A percentile compares a stretch with the other conserved stretches of the same genome.
Evolutionary conservation across 1,140 invertebrate genomes (phyloP).

Genomic region (Drosophila miranda): DNA sequence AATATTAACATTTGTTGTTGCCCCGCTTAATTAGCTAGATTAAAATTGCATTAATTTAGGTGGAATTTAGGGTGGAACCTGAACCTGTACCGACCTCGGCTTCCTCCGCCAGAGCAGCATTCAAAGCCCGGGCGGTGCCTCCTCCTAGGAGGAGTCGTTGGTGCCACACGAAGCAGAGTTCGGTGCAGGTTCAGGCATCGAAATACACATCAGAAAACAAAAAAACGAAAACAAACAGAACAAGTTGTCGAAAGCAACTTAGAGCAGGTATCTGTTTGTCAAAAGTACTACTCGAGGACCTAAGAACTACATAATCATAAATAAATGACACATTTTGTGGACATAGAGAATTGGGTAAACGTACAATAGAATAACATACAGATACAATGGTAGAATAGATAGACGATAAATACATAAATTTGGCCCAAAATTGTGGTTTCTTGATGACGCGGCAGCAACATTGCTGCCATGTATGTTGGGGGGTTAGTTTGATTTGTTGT

Average conservation of each 20-base stretch:
- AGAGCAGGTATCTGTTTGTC: constrained; percentile 10
- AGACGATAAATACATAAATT: constrained; percentile 72
- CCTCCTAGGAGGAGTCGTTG: too few relatives aligned
- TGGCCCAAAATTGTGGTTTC: constrained; percentile 35
- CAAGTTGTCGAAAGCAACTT: constrained; percentile 19
- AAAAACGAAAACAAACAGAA: constrained; percentile 25
- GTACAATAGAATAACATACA: constrained; percentile 63
- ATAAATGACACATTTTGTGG: constrained; percentile 79
- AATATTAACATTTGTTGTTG: constrained; percentile 69
- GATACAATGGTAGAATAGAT: constrained; percentile 49
- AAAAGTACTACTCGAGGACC: constrained; percentile 17
- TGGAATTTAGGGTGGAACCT: constrained; percentile 57
- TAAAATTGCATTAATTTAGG: constrained; percentile 57
- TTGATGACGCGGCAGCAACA: constrained; percentile 17
- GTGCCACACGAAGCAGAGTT: constrained; percentile 17
- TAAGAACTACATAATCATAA: constrained; percentile 75
- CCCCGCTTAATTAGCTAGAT: constrained; percentile 49
- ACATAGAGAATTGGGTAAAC: constrained; percentile 75
- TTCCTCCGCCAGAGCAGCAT: too few relatives aligned
- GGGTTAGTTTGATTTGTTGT: constrained; percentile 37
- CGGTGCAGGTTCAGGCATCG: neutral
- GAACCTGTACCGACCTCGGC: too few relatives aligned
- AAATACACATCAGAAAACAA: constrained; percentile 46
- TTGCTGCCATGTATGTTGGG: constrained; percentile 25
- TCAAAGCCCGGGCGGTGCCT: too few relatives aligned